Conservation (phyloP, 2,113 vertebrate genomes). For the Alouatta palliata region DNA sequence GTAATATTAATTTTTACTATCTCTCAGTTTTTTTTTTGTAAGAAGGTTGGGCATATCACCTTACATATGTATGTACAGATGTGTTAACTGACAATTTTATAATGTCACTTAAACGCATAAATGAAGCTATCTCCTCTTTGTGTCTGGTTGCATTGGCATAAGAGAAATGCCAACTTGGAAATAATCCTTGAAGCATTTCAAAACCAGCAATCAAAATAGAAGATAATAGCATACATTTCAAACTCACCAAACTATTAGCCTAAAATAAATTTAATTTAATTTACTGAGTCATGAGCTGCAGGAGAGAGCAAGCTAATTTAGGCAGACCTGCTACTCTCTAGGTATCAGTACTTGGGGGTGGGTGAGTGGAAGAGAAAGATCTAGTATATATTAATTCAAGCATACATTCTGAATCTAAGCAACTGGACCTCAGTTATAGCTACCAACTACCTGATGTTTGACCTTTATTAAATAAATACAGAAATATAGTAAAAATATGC, state of each 20-base stretch:
- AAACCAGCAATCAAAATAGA: conserved; percentile 38
- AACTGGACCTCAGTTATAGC: not conserved
- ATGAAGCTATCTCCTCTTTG: not conserved
- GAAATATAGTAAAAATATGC: not conserved
- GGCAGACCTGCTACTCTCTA: not conserved
- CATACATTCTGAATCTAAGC: not conserved
- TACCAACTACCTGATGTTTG: not conserved
- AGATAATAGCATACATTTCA: not conserved
- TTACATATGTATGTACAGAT: not conserved
- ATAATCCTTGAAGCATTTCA: not conserved
- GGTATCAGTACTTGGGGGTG: not conserved
- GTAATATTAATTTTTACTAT: not conserved
- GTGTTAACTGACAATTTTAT: not conserved
- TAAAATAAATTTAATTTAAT: not conserved
- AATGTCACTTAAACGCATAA: not conserved
- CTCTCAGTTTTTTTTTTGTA: not conserved
- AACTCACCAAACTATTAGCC: not conserved
- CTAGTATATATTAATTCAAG: not conserved
- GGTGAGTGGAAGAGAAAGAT: not conserved
- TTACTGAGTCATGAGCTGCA: not conserved
- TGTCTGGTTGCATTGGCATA: not conserved
- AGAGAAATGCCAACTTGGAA: not conserved
- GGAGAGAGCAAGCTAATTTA: not conserved
- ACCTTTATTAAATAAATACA: not conserved
- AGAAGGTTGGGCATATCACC: not conserved